A percentile compares a stretch with the other conserved stretches of the same genome.
Evolutionary conservation across 2,888 invertebrate species (phyloP).

Genomic region (Agriopis marginaria): DNA sequence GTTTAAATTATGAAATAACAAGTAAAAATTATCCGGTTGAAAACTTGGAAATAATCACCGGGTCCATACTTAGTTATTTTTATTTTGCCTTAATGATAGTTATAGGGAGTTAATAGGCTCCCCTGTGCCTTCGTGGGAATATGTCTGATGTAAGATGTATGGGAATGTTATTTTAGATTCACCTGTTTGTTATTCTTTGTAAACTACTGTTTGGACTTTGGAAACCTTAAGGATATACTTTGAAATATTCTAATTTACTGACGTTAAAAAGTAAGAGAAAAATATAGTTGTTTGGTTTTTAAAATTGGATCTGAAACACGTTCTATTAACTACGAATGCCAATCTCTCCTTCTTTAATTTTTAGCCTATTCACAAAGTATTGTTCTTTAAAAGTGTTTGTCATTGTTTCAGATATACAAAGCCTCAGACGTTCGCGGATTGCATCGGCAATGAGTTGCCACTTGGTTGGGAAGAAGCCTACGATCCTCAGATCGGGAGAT

Average conservation of each 20-base stretch:
- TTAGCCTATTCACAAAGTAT: too few species aligned
- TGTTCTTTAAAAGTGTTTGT: not conserved
- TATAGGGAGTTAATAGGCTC: constrained; percentile 74
- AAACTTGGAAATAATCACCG: constrained; percentile 73
- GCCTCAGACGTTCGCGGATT: constrained; percentile 98
- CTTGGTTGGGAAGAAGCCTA: constrained; percentile 99
- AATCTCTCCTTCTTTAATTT: not conserved
- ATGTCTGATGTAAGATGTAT: constrained; percentile 40
- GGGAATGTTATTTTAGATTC: constrained; percentile 35
- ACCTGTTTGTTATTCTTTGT: constrained; percentile 25
- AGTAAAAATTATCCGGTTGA: constrained; percentile 72
- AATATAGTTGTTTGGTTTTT: not conserved
- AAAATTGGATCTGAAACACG: constrained; percentile 44
- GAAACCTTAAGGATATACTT: not conserved
- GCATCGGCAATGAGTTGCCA: constrained; percentile 98
- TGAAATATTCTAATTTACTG: not conserved
- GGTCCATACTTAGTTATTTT: constrained; percentile 61
- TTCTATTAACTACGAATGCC: not conserved
- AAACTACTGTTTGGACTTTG: constrained; percentile 29
- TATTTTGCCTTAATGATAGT: constrained; percentile 79
- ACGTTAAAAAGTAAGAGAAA: not conserved
- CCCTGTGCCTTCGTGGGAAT: constrained; percentile 74
- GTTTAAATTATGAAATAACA: constrained; percentile 50
- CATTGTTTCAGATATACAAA: constrained; percentile 95
- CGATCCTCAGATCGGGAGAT: constrained; percentile 97